Base-by-base conservation (phyloP, 2,797 vertebrate species). In the Myiotriccus ornatus region DNA sequence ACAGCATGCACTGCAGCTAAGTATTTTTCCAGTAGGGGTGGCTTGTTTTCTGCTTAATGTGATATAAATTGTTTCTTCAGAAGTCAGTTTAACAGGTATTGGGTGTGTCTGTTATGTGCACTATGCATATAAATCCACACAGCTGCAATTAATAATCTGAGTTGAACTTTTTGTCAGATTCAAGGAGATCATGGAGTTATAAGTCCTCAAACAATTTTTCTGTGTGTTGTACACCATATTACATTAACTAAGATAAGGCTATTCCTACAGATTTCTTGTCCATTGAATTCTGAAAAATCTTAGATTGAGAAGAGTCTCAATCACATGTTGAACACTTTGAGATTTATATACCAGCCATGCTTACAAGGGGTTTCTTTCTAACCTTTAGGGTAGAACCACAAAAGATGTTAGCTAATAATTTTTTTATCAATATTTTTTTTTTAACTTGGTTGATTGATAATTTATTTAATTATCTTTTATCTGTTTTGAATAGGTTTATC, bases 161-260 rank as follows among this genome's bases (percentile, higher is more conserved):
- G 57, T 37, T 28, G 32, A 76, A 69, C 12, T 63, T 91, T 52
- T 28, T 62, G 39, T 83, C 34, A 57, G 19, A 56, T 90, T 56
- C 1, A 0, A 35, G 50, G 28, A 71, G 16, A 8, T 65, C 7
- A 19, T 37, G 30, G 49, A 60, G 17, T 65, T 62, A 0, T 3
- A 79, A 53, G 4, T 47, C 52, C 52, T 86, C 67, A 52, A 47
- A 47, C 52, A 71, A 24, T 65, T 73, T 82, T 64, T 52, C 39
- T 37, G 0, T 63, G 30, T 84, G 47, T 56, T 79, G 5, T 30
- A 37, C 7, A 12, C 28, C 28, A 37, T 46, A 41, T 27, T 27
- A 28, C 59, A 60, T 76, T 64, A 88, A 65, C n/a, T 43, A 52
- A 78, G 16, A 56, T 10, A 63, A 27, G 41, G 46, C n/a, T 56